Percentiles rank a stretch among this genome's conserved stretches.
Evolutionary conservation across 2,797 vertebrate species (phyloP).

Genomic region (Halcyon badia): DNA sequence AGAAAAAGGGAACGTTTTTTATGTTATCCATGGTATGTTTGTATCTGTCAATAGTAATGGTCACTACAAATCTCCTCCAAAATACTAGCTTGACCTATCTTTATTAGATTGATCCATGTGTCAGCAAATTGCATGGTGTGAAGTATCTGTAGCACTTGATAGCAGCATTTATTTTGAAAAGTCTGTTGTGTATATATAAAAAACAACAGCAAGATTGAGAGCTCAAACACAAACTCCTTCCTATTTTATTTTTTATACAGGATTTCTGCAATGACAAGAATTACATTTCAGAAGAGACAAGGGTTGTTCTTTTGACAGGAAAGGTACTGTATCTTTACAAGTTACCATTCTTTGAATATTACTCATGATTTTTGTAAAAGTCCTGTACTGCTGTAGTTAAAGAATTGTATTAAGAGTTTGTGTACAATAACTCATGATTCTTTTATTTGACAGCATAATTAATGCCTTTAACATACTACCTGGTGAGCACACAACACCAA

Average conservation of each 20-base stretch:
- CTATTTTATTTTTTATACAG: slow-evolving; percentile 74
- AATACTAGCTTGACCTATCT: not conserved
- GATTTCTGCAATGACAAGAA: slow-evolving; percentile 96
- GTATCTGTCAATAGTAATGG: not conserved
- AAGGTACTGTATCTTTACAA: slow-evolving; percentile 86
- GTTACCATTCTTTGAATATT: not conserved
- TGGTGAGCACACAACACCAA: not conserved
- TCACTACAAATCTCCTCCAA: not conserved
- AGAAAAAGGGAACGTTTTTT: not conserved
- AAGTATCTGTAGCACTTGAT: not conserved
- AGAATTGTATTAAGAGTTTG: not conserved
- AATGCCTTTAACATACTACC: not conserved
- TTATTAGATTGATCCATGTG: not conserved
- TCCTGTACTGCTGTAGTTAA: not conserved
- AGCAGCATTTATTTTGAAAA: not conserved
- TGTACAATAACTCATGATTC: not conserved
- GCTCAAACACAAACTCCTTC: not conserved
- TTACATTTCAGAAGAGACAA: slow-evolving; percentile 92
- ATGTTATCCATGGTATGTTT: fast-evolving
- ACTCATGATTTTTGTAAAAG: not conserved
- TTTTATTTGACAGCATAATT: not conserved
- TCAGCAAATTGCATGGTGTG: not conserved
- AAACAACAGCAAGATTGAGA: not conserved
- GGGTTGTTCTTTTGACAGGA: slow-evolving; percentile 93
- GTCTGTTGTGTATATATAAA: not conserved